Evolutionary conservation across 2,113 vertebrate species (phyloP).

Genomic region (Capreolus pygargus): DNA sequence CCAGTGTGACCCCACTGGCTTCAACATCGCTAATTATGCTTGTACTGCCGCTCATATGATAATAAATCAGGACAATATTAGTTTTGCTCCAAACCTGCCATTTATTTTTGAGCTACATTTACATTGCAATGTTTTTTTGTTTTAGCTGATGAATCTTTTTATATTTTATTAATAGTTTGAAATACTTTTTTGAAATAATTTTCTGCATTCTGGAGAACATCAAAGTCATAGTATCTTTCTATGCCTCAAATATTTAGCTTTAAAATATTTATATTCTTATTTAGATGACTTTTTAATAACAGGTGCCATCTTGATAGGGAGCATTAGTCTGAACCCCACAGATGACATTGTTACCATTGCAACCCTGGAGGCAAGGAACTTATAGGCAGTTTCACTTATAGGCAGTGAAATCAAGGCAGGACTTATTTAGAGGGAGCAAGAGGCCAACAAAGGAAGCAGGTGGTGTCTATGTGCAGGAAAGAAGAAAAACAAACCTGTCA

Average conservation of each 20-base stretch:
- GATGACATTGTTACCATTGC: background rate
- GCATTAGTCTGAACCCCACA: background rate
- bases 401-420: too few species aligned
- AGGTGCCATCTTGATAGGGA: background rate
- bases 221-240: background rate
- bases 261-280: background rate
- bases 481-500: background rate
- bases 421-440: background rate
- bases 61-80: background rate
- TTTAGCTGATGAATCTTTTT: background rate
- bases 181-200: background rate
- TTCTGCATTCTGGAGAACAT: background rate
- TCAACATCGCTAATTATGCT: accelerated
- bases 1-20: background rate
- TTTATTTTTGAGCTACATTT: background rate
- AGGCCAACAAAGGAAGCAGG: background rate
- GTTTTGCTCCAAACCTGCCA: background rate
- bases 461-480: too few species aligned
- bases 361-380: background rate
- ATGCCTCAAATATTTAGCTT: background rate
- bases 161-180: background rate
- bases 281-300: background rate
- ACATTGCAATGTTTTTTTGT: background rate
- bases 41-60: background rate
- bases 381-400: too few species aligned